Base-by-base conservation (phyloP, 2,113 vertebrate genomes). In the Axis porcinus region DNA sequence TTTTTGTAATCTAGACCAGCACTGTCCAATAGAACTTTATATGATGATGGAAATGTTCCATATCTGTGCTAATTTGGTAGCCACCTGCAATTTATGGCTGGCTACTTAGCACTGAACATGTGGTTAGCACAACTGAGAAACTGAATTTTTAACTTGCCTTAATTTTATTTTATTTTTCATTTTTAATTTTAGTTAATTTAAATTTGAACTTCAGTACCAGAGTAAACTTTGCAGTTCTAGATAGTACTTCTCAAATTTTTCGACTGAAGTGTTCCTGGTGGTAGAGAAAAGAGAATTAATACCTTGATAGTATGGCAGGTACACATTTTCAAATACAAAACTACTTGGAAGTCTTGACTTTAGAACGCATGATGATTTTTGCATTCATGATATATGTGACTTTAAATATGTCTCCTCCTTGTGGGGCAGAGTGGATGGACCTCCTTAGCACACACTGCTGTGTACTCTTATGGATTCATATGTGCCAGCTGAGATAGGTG, bases 211-310 rank as follows among this genome's bases (percentile, higher is more conserved):
- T 83, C 62, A 94, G 86, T 87, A 47, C 60, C n/a, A 47, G 57
- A n/a, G 89, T 86, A 55, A 28, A 83, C 79, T 54, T 45, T 86
- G 45, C 43, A 84, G 17, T 28, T 90, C 30, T 86, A 93, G 85
- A 97, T 91, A 57, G 11, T 55, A 36, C 67, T 43, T 88, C 30
- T 67, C 57, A 52, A 11, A 62, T 62, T 93, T 91, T 58, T 36
- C 54, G 30, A 82, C 45, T 52, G 27, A 91, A 83, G 19, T 17
- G 17, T 28, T 91, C 70, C 60, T 64, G 8, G 16, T 87, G 57
- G 45, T 55, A 88, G 81, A 95, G 62, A 86, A 95, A 96, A 96
- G 47, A 86, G 86, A 92, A 89, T 36, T 23, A 36, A n/a, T 84
- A 36, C 40, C 84, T 90, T 70, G 52, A 54, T 74, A 27, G n/a